phyloP scores from a whole-genome alignment of 2,888 invertebrate species.

The Cremastinae sp. region DNA sequence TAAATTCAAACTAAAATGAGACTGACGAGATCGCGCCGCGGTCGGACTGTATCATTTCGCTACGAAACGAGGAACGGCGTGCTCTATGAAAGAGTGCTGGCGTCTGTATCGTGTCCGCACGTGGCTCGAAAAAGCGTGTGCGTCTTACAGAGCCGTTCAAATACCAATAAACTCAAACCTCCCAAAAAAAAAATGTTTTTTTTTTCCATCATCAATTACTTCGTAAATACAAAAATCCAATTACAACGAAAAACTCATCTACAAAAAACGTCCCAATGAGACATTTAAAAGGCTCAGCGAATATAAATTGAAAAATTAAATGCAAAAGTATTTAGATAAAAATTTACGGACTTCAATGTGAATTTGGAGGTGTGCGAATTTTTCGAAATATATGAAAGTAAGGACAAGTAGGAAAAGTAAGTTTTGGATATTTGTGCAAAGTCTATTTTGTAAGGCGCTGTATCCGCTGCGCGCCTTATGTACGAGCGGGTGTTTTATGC shows the following conservation, averaged over 20 bases:
- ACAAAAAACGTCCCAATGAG: too few species aligned
- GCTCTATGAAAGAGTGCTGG: conserved; percentile 49
- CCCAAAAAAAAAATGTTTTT: background rate
- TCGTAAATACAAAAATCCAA: too few species aligned
- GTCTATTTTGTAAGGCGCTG: conserved; percentile 4
- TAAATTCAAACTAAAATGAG: conserved; percentile 33
- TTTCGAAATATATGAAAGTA: too few species aligned
- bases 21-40: conserved; percentile 21
- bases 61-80: conserved; percentile 48
- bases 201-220: too few species aligned
- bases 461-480: conserved; percentile 2
- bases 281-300: too few species aligned
- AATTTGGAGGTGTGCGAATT: too few species aligned
- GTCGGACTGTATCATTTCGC: conserved; percentile 45
- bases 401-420: too few species aligned
- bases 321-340: too few species aligned
- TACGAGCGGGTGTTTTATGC: conserved; percentile 14
- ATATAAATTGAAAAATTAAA: too few species aligned
- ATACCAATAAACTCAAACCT: background rate
- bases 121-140: conserved; percentile 11
- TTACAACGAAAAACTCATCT: too few species aligned
- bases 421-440: too few species aligned
- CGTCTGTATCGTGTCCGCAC: conserved; percentile 32
- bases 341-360: too few species aligned
- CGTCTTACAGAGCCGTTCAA: conserved; percentile 13